These are phyloP conservation scores for Lordiphosa clarofinis DNA, from an alignment of 1,140 invertebrate species.

Conservation along the genomic window DNA sequence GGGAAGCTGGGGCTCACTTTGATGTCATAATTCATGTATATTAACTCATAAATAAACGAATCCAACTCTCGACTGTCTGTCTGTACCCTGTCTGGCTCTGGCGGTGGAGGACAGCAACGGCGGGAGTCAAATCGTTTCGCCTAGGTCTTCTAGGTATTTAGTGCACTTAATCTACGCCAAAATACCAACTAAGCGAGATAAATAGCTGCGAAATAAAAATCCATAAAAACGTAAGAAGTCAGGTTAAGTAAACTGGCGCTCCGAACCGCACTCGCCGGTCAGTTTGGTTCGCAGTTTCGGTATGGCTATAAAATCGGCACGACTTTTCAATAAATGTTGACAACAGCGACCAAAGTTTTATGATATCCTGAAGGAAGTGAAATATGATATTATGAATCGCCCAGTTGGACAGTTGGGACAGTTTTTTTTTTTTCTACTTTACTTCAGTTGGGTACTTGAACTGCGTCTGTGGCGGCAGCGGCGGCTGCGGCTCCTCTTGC, in stretches of 20 bases:
- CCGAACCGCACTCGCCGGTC: slow-evolving; percentile 23
- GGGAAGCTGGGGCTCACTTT: slow-evolving; percentile 60
- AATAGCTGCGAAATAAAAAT: slow-evolving; percentile 78
- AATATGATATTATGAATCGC: slow-evolving; percentile 79
- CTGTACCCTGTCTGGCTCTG: slow-evolving; percentile 50
- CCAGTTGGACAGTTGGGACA: slow-evolving; percentile 70
- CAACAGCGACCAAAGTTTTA: slow-evolving; percentile 76
- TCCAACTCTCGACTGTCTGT: slow-evolving; percentile 61
- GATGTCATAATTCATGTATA: slow-evolving; percentile 79
- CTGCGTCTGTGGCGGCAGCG: slow-evolving; percentile 16
- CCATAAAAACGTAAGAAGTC: slow-evolving; percentile 64
- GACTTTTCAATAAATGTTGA: slow-evolving; percentile 79
- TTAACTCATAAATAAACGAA: slow-evolving; percentile 79
- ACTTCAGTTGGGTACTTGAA: slow-evolving; percentile 36
- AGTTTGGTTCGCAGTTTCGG: slow-evolving; percentile 18
- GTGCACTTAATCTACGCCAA: slow-evolving; percentile 78
- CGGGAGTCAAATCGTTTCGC: slow-evolving; percentile 59
- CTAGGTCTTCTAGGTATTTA: slow-evolving; percentile 68
- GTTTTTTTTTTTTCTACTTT: slow-evolving; percentile 34
- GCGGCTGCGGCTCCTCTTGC: slow-evolving; percentile 28
- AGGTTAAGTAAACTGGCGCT: slow-evolving; percentile 42
- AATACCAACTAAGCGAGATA: slow-evolving; percentile 76
- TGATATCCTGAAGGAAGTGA: slow-evolving; percentile 79
- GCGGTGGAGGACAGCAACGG: slow-evolving; percentile 13
- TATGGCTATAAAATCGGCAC: slow-evolving; percentile 79